Evolutionary conservation across 1,140 invertebrate genomes (phyloP).

Genomic region (Muscidifurax raptorellus): DNA sequence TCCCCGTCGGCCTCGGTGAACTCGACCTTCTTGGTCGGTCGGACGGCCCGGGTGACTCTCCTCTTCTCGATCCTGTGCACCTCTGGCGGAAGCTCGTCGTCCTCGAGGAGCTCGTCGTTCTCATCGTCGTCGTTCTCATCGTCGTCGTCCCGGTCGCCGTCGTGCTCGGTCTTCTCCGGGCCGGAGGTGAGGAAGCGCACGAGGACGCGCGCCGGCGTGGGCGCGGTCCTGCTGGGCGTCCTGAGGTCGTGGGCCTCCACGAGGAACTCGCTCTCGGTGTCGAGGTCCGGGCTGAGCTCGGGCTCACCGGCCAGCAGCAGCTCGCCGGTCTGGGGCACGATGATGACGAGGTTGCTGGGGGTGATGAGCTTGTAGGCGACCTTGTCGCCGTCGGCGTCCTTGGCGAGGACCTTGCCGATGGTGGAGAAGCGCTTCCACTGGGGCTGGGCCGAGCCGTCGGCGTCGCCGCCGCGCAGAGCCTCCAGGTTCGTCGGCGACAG

Average conservation of each 20-base stretch:
- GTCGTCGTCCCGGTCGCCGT: conserved; percentile 71
- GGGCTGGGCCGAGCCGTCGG: conserved; percentile 59
- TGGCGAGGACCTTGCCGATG: conserved; percentile 87
- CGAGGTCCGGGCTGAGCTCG: conserved; percentile 74
- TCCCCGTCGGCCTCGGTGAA: conserved; percentile 94
- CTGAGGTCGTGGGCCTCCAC: conserved; percentile 90
- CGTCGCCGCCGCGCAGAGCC: conserved; percentile 71
- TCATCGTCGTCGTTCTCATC: conserved; percentile 75
- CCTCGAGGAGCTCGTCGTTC: conserved; percentile 38
- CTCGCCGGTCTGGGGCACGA: conserved; percentile 94
- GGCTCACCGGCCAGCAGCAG: conserved; percentile 87
- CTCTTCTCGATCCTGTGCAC: conserved; percentile 85
- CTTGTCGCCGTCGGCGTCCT: conserved; percentile 90
- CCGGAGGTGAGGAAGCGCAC: conserved; percentile 83
- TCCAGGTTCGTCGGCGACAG: conserved; percentile 78
- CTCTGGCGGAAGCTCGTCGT: conserved; percentile 57
- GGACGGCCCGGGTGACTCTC: conserved; percentile 89
- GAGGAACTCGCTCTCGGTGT: conserved; percentile 80
- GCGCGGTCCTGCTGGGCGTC: conserved; percentile 81
- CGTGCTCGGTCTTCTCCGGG: conserved; percentile 74
- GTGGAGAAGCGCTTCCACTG: conserved; percentile 85
- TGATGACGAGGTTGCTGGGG: conserved; percentile 86
- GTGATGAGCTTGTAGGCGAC: conserved; percentile 88
- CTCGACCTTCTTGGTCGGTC: conserved; percentile 93
- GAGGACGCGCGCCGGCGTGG: conserved; percentile 83